Conservation (phyloP, 37 sponge, comb jelly and placozoan genomes). For the Dysidea cf. avara region DNA sequence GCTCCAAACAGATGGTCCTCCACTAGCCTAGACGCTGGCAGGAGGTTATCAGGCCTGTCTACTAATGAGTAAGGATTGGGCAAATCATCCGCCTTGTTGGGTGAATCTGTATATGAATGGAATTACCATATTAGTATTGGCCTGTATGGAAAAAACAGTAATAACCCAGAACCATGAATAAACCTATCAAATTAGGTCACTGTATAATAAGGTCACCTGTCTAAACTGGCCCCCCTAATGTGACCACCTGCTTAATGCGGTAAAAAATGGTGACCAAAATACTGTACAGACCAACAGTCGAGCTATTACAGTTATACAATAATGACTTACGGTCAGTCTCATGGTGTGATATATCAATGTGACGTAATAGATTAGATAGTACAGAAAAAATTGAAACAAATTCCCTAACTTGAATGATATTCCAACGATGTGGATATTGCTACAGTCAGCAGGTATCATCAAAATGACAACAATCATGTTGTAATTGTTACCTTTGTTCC, state of each 20-base stretch:
- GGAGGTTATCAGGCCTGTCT: constrained; percentile 20
- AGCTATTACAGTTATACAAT: neutral
- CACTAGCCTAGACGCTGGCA: constrained; percentile 40
- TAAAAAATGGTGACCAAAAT: too few relatives aligned
- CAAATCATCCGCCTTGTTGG: neutral
- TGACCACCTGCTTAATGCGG: too few relatives aligned
- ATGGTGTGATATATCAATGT: constrained; percentile 58
- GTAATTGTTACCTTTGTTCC: constrained; percentile 24
- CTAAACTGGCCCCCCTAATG: too few relatives aligned
- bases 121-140: too few relatives aligned
- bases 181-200: too few relatives aligned
- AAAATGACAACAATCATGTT: neutral
- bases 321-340: constrained; percentile 39
- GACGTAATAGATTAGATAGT: constrained; percentile 54
- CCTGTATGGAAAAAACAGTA: too few relatives aligned
- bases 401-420: constrained; percentile 59
- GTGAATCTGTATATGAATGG: too few relatives aligned
- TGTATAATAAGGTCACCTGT: too few relatives aligned
- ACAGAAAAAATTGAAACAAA: constrained; percentile 59
- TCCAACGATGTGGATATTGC: constrained; percentile 50
- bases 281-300: neutral
- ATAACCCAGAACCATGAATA: too few relatives aligned
- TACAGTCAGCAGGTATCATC: neutral
- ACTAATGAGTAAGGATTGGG: constrained; percentile 57
- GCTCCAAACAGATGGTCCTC: constrained; percentile 39